A percentile compares a stretch with the other conserved stretches of the same genome.
Conservation (phyloP, 2,888 invertebrate genomes). For the Drosophila kambysellisi region DNA sequence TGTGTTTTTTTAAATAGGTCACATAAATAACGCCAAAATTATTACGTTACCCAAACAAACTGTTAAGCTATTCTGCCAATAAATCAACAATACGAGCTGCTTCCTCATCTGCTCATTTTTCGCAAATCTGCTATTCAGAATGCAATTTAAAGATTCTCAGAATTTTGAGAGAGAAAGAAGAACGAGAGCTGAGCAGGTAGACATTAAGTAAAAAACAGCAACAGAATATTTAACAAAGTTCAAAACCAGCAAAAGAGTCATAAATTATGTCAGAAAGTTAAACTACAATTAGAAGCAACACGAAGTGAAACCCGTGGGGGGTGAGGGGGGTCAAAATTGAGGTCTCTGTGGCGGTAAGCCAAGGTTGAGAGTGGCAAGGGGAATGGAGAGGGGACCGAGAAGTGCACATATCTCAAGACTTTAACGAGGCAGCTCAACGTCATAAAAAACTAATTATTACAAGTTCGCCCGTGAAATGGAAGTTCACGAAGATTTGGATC, state of each 20-base stretch:
- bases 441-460: conserved; percentile 63
- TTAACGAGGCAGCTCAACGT: conserved; percentile 63
- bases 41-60: conserved; percentile 15
- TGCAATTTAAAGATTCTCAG: conserved; percentile 73
- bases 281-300: conserved; percentile 76
- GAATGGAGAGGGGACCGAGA: background rate
- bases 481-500: conserved; percentile 47
- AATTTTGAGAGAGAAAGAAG: conserved; percentile 40
- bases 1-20: background rate
- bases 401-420: conserved; percentile 44
- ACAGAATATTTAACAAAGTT: conserved; percentile 22
- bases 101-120: conserved; percentile 14
- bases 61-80: conserved; percentile 38
- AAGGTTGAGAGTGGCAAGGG: background rate
- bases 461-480: conserved; percentile 53
- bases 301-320: conserved; percentile 20
- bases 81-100: conserved; percentile 41
- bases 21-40: conserved; percentile 38
- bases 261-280: conserved; percentile 78
- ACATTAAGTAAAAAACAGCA: conserved; percentile 14
- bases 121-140: conserved; percentile 53
- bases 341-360: background rate
- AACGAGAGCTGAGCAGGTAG: conserved; percentile 58
- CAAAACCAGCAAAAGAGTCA: conserved; percentile 48
- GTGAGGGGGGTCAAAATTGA: background rate